Evolutionary conservation across 2,888 invertebrate genomes (phyloP).

Genomic region (Mallateleia sp.): DNA sequence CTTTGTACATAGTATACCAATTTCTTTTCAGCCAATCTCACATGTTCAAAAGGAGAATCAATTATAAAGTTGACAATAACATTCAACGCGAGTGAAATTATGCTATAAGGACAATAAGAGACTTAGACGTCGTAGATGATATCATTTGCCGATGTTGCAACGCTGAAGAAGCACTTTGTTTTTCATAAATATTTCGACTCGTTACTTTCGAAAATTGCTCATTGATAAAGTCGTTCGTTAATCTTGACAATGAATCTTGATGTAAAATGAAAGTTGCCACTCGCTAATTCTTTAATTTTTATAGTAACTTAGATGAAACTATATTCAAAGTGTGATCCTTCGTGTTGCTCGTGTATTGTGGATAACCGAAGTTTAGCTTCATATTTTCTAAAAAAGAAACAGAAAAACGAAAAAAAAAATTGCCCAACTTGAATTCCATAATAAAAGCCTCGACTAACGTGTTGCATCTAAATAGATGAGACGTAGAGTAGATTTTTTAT

Average conservation of each 20-base stretch:
- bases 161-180: neutral
- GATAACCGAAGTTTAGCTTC: conserved; percentile 24
- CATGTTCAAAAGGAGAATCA: conserved; percentile 82
- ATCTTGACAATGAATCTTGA: conserved; percentile 9
- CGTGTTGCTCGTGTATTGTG: conserved; percentile 21
- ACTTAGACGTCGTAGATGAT: conserved; percentile 42
- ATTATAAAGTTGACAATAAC: conserved; percentile 88
- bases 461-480: conserved; percentile 18
- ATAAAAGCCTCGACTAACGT: conserved; percentile 41
- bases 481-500: neutral
- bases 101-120: conserved; percentile 86
- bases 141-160: conserved; percentile 13
- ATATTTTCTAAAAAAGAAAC: neutral
- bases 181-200: neutral
- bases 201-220: conserved; percentile 31
- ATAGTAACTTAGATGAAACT: conserved; percentile 3
- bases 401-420: neutral
- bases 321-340: conserved; percentile 30
- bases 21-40: conserved; percentile 1
- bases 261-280: conserved; percentile 18
- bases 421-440: conserved; percentile 23
- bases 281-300: conserved; percentile 18
- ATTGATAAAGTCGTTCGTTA: neutral
- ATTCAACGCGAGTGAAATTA: conserved; percentile 84
- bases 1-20: conserved; percentile 45